Base-by-base conservation (phyloP, 2,888 invertebrate genomes). In the Nebria salina region DNA sequence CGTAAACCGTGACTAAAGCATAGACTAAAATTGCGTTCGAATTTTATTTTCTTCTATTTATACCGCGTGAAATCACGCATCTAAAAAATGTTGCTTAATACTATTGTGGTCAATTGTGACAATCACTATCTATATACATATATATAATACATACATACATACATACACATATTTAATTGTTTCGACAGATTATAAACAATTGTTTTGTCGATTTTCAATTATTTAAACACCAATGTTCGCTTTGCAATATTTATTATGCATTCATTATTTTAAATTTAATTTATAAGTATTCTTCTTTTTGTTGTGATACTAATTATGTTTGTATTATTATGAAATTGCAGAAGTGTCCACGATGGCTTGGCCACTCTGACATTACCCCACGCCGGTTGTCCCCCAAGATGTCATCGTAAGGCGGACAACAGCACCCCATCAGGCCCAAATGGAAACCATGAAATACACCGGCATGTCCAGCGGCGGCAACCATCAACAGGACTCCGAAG, bases 401-500 rank as follows among this genome's bases (percentile, higher is more conserved):
- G 77, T 72, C 54, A 72, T 65, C 43, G 70, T 70, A 72, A 77
- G 72, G 72, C 72, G 42, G 8, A 73, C n/a, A 41, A 13, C 41
- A 8, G 73, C 13, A 73, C 70, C 25, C 20, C 34, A 34, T 1
- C 34, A 34, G 34, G 34, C 5, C 70, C 54, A 54, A 84, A 88
- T 88, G 88, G 86, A 87, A 87, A 89, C 88, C 86, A 89, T 89
- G 89, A 89, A 89, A 88, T 89, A 89, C 87, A 88, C 88, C 85
- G 85, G 88, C 75, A 88, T 88, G 88, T 87, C 88, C 85, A 85
- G 85, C 77, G 87, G 88, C 83, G 85, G 85, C 77, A 87, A 87
- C 84, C 54, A 54, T 11, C 11, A 54, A 5, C 89, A 88, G 83
- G 88, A 88, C 74, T 85, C 88, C 76, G 93, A 92, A 88, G 92